Evolutionary conservation across 2,113 vertebrate genomes (phyloP).

Genomic region (Misgurnus mizolepis): DNA sequence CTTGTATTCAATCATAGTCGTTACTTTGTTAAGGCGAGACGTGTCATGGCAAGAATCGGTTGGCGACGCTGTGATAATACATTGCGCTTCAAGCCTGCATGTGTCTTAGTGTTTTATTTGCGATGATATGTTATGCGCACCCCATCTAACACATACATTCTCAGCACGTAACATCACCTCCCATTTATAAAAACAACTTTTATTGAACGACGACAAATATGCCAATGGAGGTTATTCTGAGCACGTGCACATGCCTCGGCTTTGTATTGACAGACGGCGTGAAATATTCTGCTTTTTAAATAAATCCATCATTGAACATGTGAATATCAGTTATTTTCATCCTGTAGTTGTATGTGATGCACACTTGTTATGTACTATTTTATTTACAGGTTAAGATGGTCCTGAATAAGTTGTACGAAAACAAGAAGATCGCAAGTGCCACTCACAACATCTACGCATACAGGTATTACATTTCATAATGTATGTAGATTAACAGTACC

Average conservation of each 20-base stretch:
- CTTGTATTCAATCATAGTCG: neutral
- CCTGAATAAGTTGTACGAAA: slow-evolving; percentile 88
- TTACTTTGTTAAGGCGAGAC: neutral
- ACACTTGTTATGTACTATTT: neutral
- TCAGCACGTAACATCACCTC: neutral
- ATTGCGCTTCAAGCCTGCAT: neutral
- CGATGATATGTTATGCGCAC: slow-evolving; percentile 2
- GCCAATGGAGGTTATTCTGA: neutral
- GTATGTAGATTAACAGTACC: no score
- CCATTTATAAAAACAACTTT: neutral
- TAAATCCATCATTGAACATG: neutral
- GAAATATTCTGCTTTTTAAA: slow-evolving; percentile 3
- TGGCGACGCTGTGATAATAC: neutral
- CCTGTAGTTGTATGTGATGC: neutral
- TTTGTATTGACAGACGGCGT: neutral
- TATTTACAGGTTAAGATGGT: slow-evolving; percentile 86
- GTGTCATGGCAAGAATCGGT: slow-evolving; percentile 11
- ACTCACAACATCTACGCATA: slow-evolving; percentile 98
- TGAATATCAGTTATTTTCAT: slow-evolving; percentile 18
- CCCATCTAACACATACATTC: slow-evolving; percentile 26
- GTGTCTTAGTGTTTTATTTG: slow-evolving; percentile 28
- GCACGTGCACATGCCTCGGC: neutral
- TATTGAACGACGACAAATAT: neutral
- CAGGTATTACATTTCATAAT: slow-evolving; percentile 75
- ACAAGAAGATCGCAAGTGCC: slow-evolving; percentile 96